phyloP scores from a whole-genome alignment of 2,113 vertebrate species.

The Heloderma charlesbogerti region DNA sequence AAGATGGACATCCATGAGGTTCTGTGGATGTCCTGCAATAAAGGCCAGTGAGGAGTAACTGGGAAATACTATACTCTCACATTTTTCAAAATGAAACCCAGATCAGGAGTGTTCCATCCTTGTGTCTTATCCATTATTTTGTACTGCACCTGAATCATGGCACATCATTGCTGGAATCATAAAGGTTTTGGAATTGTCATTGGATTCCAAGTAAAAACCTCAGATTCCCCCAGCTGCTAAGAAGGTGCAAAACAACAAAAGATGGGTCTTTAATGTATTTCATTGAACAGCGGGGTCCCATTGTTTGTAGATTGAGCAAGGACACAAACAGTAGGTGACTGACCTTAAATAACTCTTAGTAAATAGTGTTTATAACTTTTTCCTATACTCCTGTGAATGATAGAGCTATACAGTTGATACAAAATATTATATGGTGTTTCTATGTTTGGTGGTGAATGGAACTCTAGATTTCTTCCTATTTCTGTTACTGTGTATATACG shows the following conservation, averaged over 20 bases:
- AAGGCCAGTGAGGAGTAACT: background rate
- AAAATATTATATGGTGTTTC: background rate
- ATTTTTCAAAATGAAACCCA: background rate
- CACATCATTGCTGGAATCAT: rapidly evolving
- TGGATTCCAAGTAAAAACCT: background rate
- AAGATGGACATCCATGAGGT: background rate
- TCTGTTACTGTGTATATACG: background rate
- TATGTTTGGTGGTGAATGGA: background rate
- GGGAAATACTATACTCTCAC: background rate
- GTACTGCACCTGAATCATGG: background rate
- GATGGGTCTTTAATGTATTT: background rate
- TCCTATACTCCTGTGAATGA: background rate
- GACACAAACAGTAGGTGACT: background rate
- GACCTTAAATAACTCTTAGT: background rate
- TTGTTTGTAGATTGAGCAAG: background rate
- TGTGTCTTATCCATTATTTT: background rate
- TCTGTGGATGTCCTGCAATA: background rate
- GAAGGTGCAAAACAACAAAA: background rate
- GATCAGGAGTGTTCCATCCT: background rate
- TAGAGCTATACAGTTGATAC: background rate
- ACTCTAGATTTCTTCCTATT: background rate
- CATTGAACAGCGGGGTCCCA: background rate
- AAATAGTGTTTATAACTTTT: background rate
- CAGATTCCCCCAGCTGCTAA: background rate
- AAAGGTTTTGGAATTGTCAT: rapidly evolving